Evolutionary conservation across 1,140 invertebrate species (phyloP), one percentile per base, ranked within the genome.

Genomic region (Apis florea): DNA sequence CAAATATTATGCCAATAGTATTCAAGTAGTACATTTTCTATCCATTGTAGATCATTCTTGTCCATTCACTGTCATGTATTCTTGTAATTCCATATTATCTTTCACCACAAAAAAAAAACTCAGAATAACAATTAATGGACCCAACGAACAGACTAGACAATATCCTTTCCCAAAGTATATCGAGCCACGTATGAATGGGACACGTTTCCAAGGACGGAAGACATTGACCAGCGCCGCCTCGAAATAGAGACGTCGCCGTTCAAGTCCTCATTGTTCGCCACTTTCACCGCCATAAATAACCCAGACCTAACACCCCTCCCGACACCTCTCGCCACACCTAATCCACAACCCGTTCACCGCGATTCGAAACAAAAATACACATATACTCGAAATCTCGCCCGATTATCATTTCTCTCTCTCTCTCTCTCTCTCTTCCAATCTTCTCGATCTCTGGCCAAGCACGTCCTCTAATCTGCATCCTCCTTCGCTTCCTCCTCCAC

Each of bases 281-380:
- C 70, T 73, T 73, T 73, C 70, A 73, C 70, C 26, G 54, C 56
- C 70, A 73, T 73, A 73, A 73, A 73, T 73, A 73, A 73, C 70
- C 13, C 21, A 26, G 13, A 12, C 31, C 56, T 47, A 31, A 19
- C 54, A n/a, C 70, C 47, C 66, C 47, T 31, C 26, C 26, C 6
- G 8, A 49, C n/a, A n/a, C 17, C 54, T n/a, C 21, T 31, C 56
- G 12, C 26, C 53, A 56, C 19, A 17, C 17, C 69, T 71, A 26
- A 15, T 10, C 26, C 12, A n/a, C 24, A 40, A 58, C n/a, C 17
- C 53, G 51, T 72, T 49, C 40, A 24, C 58, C n/a, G 58, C n/a
- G 11, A 9, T 13, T 11, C 11, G 21, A 49, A 31, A 64, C 73
- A 64, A 75, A 75, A 75, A 47, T 75, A 64, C 47, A 9, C 51